Evolutionary conservation across 2,888 invertebrate species (phyloP).

Genomic region (Parnassius smintheus): DNA sequence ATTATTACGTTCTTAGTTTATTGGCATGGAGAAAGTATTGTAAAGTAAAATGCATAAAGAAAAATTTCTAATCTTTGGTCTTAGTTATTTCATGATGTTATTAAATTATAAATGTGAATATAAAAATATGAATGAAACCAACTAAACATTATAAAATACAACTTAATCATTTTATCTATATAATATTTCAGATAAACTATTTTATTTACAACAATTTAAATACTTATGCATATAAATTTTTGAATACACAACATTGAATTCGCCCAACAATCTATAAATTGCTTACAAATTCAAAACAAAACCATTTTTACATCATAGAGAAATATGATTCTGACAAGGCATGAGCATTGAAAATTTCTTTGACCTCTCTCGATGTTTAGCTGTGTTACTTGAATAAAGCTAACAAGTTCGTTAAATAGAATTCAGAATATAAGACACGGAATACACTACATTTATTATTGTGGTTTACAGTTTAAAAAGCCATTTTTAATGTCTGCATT

Average conservation of each 20-base stretch:
- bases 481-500: no score
- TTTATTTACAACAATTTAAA: conserved; percentile 75
- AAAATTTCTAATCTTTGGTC: conserved; percentile 70
- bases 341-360: not conserved
- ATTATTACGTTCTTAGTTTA: conserved; percentile 17
- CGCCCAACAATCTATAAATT: conserved; percentile 51
- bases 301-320: conserved; percentile 5
- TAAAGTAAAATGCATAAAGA: conserved; percentile 37
- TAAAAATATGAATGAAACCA: conserved; percentile 23
- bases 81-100: conserved; percentile 59
- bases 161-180: conserved; percentile 35
- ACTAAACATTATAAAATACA: conserved; percentile 31
- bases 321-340: not conserved
- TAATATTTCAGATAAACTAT: conserved; percentile 69
- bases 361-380: no score
- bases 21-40: conserved; percentile 11
- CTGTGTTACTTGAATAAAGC: no score
- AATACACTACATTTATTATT: no score
- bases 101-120: conserved; percentile 24
- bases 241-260: conserved; percentile 65
- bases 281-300: conserved; percentile 29
- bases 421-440: no score
- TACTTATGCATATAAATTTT: conserved; percentile 67
- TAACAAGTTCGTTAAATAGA: no score
- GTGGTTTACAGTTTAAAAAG: no score